Evolutionary conservation across 2,888 invertebrate genomes (phyloP).

Genomic region (Plebejus melissa): DNA sequence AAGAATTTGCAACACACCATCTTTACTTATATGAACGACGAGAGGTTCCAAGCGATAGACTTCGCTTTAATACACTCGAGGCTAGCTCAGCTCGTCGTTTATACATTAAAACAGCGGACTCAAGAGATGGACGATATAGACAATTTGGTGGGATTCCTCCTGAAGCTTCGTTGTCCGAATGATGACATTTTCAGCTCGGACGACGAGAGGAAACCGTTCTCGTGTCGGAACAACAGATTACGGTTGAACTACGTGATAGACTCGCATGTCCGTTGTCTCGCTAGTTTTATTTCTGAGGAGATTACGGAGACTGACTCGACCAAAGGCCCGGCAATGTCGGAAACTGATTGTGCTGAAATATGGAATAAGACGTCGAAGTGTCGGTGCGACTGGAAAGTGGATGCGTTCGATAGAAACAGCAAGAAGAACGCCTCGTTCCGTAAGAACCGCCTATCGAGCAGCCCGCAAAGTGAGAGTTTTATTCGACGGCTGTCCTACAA

Average conservation of each 20-base stretch:
- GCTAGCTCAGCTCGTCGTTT: constrained; percentile 81
- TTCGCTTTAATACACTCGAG: constrained; percentile 83
- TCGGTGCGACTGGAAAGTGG: constrained; percentile 81
- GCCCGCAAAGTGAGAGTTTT: constrained; percentile 63
- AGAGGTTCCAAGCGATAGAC: constrained; percentile 80
- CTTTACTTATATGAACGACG: constrained; percentile 83
- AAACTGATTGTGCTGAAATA: constrained; percentile 75
- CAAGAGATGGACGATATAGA: constrained; percentile 64
- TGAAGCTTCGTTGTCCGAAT: constrained; percentile 64
- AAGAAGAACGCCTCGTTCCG: constrained; percentile 75
- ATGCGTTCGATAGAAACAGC: constrained; percentile 69
- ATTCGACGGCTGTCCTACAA: constrained; percentile 69
- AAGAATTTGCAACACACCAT: constrained; percentile 84
- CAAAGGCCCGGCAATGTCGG: constrained; percentile 75
- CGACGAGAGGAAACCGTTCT: constrained; percentile 63
- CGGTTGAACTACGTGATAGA: constrained; percentile 57
- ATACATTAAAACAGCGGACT: constrained; percentile 74
- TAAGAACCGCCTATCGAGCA: constrained; percentile 70
- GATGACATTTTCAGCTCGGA: constrained; percentile 80
- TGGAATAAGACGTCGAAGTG: constrained; percentile 81
- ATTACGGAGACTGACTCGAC: constrained; percentile 53
- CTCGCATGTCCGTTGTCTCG: constrained; percentile 62
- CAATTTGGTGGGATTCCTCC: constrained; percentile 56
- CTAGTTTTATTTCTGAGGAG: constrained; percentile 67
- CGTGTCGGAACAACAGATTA: constrained; percentile 53